phyloP scores from a whole-genome alignment of 2,888 invertebrate species.

The Stictocephala bisonia region DNA sequence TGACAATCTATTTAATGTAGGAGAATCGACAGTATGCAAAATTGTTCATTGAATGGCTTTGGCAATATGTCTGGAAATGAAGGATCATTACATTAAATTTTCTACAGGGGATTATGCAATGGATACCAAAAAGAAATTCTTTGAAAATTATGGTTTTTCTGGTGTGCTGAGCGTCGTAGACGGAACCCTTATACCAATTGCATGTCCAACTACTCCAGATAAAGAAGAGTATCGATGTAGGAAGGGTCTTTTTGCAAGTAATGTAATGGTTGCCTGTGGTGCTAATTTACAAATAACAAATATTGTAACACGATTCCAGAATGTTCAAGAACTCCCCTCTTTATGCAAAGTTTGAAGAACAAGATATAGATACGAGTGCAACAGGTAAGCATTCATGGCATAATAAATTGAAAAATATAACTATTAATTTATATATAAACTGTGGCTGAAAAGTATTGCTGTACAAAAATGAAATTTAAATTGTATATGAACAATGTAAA shows the following conservation, averaged over 20 bases:
- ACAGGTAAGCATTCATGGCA: too few relatives aligned
- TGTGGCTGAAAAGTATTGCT: too few relatives aligned
- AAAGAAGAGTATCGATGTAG: slow-evolving; percentile 15
- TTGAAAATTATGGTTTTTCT: neutral
- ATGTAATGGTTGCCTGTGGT: neutral
- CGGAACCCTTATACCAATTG: neutral
- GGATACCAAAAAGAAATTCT: neutral
- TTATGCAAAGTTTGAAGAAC: neutral
- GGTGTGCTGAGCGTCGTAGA: neutral
- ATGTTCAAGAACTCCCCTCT: neutral
- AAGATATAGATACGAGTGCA: slow-evolving; percentile 10
- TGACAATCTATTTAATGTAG: too few relatives aligned
- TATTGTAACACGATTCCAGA: slow-evolving; percentile 1
- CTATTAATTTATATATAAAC: too few relatives aligned
- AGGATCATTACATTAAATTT: neutral
- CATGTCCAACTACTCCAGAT: neutral
- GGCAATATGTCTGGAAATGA: too few relatives aligned
- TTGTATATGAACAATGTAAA: too few relatives aligned
- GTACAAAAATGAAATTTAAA: too few relatives aligned
- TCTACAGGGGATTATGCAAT: neutral
- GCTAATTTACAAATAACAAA: neutral
- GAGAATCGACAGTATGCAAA: too few relatives aligned
- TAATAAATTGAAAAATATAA: too few relatives aligned
- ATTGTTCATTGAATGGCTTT: too few relatives aligned
- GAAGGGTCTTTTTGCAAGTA: neutral